Percentiles rank a stretch among this genome's conserved stretches.
phyloP scores from a whole-genome alignment of 2,113 vertebrate species.

The Corydoras sp. region DNA sequence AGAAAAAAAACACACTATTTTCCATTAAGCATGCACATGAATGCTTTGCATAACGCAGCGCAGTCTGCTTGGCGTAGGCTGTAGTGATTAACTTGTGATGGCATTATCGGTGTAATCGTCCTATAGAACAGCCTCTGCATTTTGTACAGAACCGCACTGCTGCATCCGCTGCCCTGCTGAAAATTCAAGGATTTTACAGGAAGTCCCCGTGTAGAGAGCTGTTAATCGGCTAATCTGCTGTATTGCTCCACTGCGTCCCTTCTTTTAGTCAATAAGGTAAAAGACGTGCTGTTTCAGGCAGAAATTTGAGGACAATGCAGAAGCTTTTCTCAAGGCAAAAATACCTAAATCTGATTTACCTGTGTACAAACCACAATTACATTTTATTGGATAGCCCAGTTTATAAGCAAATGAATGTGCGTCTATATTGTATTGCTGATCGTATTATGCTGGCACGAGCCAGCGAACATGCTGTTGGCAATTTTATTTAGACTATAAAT shows the following conservation, averaged over 20 bases:
- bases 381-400: slow-evolving; percentile 51
- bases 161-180: slow-evolving; percentile 48
- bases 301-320: slow-evolving; percentile 46
- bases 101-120: slow-evolving; percentile 59
- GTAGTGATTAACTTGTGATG: slow-evolving; percentile 64
- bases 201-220: slow-evolving; percentile 44
- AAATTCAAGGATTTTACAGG: slow-evolving; percentile 43
- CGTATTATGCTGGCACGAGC: slow-evolving; percentile 24
- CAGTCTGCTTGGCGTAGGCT: slow-evolving; percentile 48
- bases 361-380: slow-evolving; percentile 52
- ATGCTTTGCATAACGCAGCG: slow-evolving; percentile 64
- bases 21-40: slow-evolving; percentile 29
- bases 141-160: slow-evolving; percentile 50
- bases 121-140: slow-evolving; percentile 54
- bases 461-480: not conserved
- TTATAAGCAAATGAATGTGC: slow-evolving; percentile 52
- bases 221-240: slow-evolving; percentile 70
- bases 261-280: slow-evolving; percentile 57
- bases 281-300: slow-evolving; percentile 38
- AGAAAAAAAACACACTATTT: slow-evolving; percentile 49
- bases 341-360: slow-evolving; percentile 62
- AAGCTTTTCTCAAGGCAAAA: slow-evolving; percentile 57
- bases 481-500: slow-evolving; percentile 1
- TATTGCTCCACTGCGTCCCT: slow-evolving; percentile 48
- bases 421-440: slow-evolving; percentile 45